Conservation (phyloP, 2,888 invertebrate species). For the Steinernema scapterisci region DNA sequence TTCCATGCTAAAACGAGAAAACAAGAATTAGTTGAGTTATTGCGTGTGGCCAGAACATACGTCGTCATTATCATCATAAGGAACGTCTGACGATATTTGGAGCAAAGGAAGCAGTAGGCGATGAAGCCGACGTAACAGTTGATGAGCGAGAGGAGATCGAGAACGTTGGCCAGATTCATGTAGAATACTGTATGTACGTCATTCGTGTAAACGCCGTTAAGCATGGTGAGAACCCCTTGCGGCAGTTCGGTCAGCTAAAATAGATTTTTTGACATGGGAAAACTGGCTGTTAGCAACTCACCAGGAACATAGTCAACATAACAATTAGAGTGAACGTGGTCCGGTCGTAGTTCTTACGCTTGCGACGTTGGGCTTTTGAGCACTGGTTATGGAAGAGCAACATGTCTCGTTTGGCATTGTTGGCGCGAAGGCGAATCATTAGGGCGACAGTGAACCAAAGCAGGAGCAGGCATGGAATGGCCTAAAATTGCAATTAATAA, state of each 20-base stretch:
- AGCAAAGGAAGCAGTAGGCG: constrained; percentile 51
- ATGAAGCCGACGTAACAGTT: constrained; percentile 54
- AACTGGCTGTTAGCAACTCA: constrained; percentile 22
- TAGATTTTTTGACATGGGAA: neutral
- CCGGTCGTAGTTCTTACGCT: constrained; percentile 47
- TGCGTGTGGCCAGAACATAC: neutral
- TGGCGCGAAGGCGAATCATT: constrained; percentile 47
- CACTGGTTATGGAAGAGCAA: constrained; percentile 41
- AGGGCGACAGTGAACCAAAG: constrained; percentile 48
- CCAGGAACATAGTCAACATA: constrained; percentile 44
- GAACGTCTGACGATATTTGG: constrained; percentile 52
- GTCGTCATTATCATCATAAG: constrained; percentile 43
- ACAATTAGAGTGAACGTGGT: constrained; percentile 55
- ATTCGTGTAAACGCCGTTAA: constrained; percentile 49
- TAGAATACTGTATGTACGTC: constrained; percentile 50
- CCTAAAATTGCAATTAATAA: no score
- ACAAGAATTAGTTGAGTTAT: neutral
- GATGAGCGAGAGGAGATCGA: constrained; percentile 49
- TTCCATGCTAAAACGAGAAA: neutral
- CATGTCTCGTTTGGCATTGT: constrained; percentile 49
- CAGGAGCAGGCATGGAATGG: constrained; percentile 48
- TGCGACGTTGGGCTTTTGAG: constrained; percentile 41
- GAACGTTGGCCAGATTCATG: constrained; percentile 50
- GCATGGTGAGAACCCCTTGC: constrained; percentile 47
- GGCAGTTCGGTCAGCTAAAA: constrained; percentile 51